Conservation (phyloP, 2,888 invertebrate species). For the Aleiodes leptofemur region DNA sequence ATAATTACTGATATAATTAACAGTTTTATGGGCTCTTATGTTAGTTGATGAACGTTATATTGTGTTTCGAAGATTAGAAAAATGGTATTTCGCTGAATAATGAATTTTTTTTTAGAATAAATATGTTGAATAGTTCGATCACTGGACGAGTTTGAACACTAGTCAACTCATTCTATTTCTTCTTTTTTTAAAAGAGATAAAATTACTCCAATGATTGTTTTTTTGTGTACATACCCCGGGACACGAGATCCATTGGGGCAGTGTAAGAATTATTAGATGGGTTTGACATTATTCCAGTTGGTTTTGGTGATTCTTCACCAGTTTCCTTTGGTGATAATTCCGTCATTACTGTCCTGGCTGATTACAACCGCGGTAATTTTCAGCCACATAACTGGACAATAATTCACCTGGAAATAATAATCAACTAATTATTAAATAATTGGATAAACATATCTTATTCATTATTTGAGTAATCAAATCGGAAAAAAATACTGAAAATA, state of each 20-base stretch:
- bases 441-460: neutral
- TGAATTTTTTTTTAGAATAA: too few relatives aligned
- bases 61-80: too few relatives aligned
- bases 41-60: too few relatives aligned
- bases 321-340: slow-evolving; percentile 69
- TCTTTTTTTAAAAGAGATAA: slow-evolving; percentile 23
- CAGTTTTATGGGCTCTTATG: too few relatives aligned
- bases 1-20: too few relatives aligned
- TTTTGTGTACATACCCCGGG: slow-evolving; percentile 63
- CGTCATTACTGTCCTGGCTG: slow-evolving; percentile 68
- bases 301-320: slow-evolving; percentile 68
- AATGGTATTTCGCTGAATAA: too few relatives aligned
- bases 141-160: too few relatives aligned
- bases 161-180: neutral
- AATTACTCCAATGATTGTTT: neutral
- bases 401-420: slow-evolving; percentile 58
- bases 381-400: slow-evolving; percentile 68
- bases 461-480: slow-evolving; percentile 20
- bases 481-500: neutral
- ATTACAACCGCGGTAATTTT: slow-evolving; percentile 58
- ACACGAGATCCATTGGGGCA: slow-evolving; percentile 72
- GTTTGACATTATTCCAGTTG: slow-evolving; percentile 71
- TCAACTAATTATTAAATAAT: neutral
- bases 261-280: slow-evolving; percentile 68
- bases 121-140: too few relatives aligned